Percentiles rank a stretch among this genome's conserved stretches.
Conservation (phyloP, 2,797 vertebrate genomes). For the Crocodylus rhombifer region DNA sequence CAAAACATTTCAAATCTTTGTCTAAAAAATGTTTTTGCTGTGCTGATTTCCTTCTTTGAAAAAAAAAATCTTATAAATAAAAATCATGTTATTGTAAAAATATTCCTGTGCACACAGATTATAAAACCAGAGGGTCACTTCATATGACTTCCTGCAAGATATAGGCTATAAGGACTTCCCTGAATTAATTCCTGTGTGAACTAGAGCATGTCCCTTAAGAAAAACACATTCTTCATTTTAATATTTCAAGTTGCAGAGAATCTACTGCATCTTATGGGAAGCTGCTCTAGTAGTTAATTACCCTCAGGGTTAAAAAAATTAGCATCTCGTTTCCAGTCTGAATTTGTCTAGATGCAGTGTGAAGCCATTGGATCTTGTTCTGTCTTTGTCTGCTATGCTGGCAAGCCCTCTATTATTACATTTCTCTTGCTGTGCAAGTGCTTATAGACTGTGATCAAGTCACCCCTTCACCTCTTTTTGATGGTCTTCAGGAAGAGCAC, state of each 20-base stretch:
- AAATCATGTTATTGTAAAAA: neutral
- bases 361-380: neutral
- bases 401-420: neutral
- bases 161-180: neutral
- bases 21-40: neutral
- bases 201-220: neutral
- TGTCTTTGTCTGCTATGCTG: neutral
- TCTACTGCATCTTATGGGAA: neutral
- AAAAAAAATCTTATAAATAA: neutral
- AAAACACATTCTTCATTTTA: neutral
- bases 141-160: too few species aligned
- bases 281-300: neutral
- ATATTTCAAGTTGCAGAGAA: neutral
- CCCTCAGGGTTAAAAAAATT: neutral
- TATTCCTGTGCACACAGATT: neutral
- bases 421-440: neutral
- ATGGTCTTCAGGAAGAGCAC: accelerated
- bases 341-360: neutral
- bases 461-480: neutral
- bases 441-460: neutral
- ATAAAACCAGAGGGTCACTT: neutral
- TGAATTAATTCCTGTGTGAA: neutral
- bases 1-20: neutral
- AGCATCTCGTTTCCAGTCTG: neutral
- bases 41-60: neutral